Conservation (phyloP, 2,113 vertebrate species). For the Gobius niger region DNA sequence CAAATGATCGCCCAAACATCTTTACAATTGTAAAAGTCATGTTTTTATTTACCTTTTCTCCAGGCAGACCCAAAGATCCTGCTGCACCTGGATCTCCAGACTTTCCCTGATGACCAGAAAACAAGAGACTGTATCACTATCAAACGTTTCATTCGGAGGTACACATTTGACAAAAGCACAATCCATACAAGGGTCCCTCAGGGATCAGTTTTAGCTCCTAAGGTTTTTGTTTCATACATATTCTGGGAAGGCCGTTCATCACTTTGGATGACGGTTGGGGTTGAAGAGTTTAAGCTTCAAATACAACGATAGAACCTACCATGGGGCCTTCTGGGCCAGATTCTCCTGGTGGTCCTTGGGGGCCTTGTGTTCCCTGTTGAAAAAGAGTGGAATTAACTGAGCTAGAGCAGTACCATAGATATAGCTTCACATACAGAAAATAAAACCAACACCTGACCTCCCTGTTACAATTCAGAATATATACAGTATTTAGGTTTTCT, state of each 20-base stretch:
- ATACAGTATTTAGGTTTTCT: too few species aligned
- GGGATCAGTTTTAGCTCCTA: background rate
- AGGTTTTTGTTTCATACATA: background rate
- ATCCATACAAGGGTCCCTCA: background rate
- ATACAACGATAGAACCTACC: constrained; percentile 54
- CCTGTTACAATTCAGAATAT: background rate
- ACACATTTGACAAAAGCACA: too few species aligned
- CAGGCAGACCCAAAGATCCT: constrained; percentile 59
- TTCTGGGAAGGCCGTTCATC: too few species aligned
- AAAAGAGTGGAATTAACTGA: constrained; percentile 31
- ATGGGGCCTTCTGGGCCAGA: constrained; percentile 70
- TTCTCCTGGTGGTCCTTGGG: constrained; percentile 61
- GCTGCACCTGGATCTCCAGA: constrained; percentile 59
- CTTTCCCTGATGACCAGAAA: constrained; percentile 52
- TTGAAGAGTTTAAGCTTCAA: background rate
- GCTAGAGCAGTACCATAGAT: background rate
- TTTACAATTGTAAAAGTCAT: background rate
- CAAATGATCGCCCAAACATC: background rate
- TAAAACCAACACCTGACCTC: background rate
- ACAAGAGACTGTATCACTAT: background rate
- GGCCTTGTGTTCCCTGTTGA: constrained; percentile 63
- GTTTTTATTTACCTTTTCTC: constrained; percentile 62
- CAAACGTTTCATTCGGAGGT: too few species aligned
- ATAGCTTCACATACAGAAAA: background rate
- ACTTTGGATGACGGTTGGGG: too few species aligned